Percentiles rank a stretch among this genome's conserved stretches.
phyloP scores from a whole-genome alignment of 2,797 vertebrate genomes.

The Phoxinus dragarum region DNA sequence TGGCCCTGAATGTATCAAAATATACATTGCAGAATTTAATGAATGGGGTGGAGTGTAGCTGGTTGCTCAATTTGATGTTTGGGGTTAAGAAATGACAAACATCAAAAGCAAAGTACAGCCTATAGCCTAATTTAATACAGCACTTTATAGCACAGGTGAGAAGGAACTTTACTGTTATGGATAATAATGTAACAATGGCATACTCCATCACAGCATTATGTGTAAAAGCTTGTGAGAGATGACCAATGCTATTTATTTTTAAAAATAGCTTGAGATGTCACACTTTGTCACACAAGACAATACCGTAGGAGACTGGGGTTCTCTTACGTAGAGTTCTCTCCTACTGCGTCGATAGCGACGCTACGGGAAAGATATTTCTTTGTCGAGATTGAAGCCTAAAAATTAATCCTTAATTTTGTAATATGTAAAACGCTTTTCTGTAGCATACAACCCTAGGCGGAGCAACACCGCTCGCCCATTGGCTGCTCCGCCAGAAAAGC shows the following conservation, averaged over 20 bases:
- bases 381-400: too few species aligned
- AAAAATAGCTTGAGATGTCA: background rate
- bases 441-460: too few species aligned
- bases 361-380: too few species aligned
- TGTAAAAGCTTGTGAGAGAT: background rate
- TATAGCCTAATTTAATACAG: background rate
- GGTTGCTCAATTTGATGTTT: background rate
- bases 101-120: background rate
- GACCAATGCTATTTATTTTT: background rate
- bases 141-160: background rate
- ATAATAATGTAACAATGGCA: background rate
- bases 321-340: too few species aligned
- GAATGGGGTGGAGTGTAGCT: background rate
- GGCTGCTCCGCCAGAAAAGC: too few species aligned
- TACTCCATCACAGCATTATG: background rate
- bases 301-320: background rate
- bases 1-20: background rate
- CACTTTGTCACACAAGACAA: background rate
- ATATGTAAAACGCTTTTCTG: too few species aligned
- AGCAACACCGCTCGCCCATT: too few species aligned
- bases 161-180: background rate
- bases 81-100: slow-evolving; percentile 1
- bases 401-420: too few species aligned
- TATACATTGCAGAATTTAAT: background rate
- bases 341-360: too few species aligned